These are phyloP conservation scores for Thereva nobilitata DNA, from an alignment of 2,888 invertebrate genomes.

Conservation along the genomic window DNA sequence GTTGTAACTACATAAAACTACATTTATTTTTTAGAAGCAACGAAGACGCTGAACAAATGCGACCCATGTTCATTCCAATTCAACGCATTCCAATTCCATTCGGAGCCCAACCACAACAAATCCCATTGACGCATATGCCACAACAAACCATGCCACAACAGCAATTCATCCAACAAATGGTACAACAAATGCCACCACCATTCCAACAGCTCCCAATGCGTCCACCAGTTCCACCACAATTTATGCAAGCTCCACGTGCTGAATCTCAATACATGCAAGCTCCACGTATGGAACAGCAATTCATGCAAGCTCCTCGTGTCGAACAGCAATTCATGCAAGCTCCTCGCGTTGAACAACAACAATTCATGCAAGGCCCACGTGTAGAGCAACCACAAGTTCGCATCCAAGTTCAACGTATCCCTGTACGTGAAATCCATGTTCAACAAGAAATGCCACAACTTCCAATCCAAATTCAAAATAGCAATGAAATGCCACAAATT, in stretches of 20 bases:
- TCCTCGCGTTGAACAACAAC: slow-evolving; percentile 58
- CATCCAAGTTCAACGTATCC: slow-evolving; percentile 59
- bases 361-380: slow-evolving; percentile 59
- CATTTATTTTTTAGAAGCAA: slow-evolving; percentile 40
- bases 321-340: slow-evolving; percentile 58
- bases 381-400: slow-evolving; percentile 57
- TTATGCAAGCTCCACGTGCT: slow-evolving; percentile 59
- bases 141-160: slow-evolving; percentile 54
- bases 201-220: slow-evolving; percentile 40
- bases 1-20: not conserved
- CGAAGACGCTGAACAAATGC: slow-evolving; percentile 55
- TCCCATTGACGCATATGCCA: slow-evolving; percentile 62
- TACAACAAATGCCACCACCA: slow-evolving; percentile 45
- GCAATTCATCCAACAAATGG: slow-evolving; percentile 48
- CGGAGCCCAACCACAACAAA: slow-evolving; percentile 60
- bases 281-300: slow-evolving; percentile 47
- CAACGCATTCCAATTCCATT: slow-evolving; percentile 60
- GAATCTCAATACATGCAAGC: slow-evolving; percentile 47
- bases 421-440: slow-evolving; percentile 58
- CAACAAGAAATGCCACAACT: slow-evolving; percentile 54
- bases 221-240: slow-evolving; percentile 48
- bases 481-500: slow-evolving; percentile 42
- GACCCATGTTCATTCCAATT: slow-evolving; percentile 57
- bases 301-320: slow-evolving; percentile 58
- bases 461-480: slow-evolving; percentile 51